These are phyloP conservation scores for Staurois parvus DNA, from an alignment of 2,797 vertebrate genomes.

Conservation along the genomic window DNA sequence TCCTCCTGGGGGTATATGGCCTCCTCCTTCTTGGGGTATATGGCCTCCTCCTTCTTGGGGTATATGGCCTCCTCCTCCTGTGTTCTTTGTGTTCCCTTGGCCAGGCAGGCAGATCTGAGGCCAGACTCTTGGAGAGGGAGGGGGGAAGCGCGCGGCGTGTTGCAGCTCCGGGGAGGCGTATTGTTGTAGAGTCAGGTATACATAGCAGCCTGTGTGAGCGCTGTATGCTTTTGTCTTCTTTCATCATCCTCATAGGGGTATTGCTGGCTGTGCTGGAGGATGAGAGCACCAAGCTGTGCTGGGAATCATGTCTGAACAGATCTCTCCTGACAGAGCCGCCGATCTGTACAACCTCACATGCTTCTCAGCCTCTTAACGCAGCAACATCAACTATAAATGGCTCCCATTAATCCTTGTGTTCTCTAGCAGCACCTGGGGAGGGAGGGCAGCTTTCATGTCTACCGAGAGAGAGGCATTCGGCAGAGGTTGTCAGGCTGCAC, in stretches of 20 bases:
- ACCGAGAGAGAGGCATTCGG: background rate
- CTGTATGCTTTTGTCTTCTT: constrained; percentile 27
- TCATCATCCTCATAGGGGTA: constrained; percentile 29
- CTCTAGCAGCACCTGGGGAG: background rate
- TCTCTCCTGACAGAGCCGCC: background rate
- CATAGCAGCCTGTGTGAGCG: constrained; percentile 21
- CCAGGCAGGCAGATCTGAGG: background rate
- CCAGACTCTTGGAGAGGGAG: background rate
- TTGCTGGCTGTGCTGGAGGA: constrained; percentile 14
- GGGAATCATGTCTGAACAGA: constrained; percentile 15
- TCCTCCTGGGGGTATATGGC: no score
- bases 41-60: no score
- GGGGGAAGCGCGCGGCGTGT: no score
- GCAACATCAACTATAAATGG: constrained; percentile 30
- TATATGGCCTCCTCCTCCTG: no score
- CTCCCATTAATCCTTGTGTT: constrained; percentile 15
- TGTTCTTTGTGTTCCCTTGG: no score
- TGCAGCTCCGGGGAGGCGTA: background rate
- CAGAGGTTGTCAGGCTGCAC: background rate
- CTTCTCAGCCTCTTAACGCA: constrained; percentile 15
- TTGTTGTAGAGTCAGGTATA: constrained; percentile 10
- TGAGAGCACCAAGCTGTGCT: constrained; percentile 4
- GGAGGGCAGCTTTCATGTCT: background rate
- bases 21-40: no score
- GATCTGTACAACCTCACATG: background rate